Percentiles rank a stretch among this genome's conserved stretches.
Evolutionary conservation across 1,140 invertebrate species (phyloP).

Genomic region (Tetranychus cinnabarinus): DNA sequence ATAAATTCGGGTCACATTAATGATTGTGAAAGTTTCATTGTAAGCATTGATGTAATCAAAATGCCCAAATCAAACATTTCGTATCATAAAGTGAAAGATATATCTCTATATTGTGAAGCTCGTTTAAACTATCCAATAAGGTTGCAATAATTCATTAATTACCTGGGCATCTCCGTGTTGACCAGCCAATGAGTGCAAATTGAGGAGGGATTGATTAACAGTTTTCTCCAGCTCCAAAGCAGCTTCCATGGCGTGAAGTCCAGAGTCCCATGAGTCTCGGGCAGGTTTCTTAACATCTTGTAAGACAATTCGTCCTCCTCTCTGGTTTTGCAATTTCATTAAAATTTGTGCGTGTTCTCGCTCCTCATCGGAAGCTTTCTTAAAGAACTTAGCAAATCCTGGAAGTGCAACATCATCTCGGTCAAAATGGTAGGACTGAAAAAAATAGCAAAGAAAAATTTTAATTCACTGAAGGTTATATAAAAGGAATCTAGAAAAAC

Average conservation of each 20-base stretch:
- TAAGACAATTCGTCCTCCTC: slow-evolving; percentile 23
- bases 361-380: slow-evolving; percentile 33
- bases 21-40: no score
- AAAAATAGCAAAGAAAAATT: neutral
- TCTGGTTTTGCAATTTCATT: slow-evolving; percentile 35
- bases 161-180: slow-evolving; percentile 22
- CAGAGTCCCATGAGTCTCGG: slow-evolving; percentile 29
- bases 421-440: slow-evolving; percentile 29
- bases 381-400: slow-evolving; percentile 32
- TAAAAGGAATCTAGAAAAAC: neutral
- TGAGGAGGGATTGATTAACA: slow-evolving; percentile 30
- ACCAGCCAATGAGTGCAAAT: slow-evolving; percentile 23
- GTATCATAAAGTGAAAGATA: no score
- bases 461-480: no score
- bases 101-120: no score
- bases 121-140: no score
- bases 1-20: no score
- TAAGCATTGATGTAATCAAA: no score
- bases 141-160: neutral
- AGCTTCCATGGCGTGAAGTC: slow-evolving; percentile 30
- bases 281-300: slow-evolving; percentile 23
- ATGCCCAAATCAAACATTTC: no score
- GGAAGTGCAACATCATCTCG: slow-evolving; percentile 38
- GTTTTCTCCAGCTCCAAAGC: slow-evolving; percentile 33
- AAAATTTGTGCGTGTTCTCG: slow-evolving; percentile 35